Base-by-base conservation (phyloP, 1,140 invertebrate species). In the Diabrotica virgifera region DNA sequence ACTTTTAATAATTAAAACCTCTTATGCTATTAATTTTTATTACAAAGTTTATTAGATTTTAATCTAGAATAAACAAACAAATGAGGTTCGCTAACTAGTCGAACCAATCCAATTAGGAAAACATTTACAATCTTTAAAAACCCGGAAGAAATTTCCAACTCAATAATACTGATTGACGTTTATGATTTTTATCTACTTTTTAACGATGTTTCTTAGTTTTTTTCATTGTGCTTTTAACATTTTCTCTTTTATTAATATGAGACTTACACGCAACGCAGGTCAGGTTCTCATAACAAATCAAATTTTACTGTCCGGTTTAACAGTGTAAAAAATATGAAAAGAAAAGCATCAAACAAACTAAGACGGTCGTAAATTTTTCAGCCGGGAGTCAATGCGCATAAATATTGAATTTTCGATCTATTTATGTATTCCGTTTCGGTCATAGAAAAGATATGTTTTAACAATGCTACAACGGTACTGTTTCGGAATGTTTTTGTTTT, bases 241-340 rank as follows among this genome's bases (percentile, higher is more conserved):
- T 8, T 46, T 46, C n/a, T 46, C 8, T 46, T 46, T 8, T 46
- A 46, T 46, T 46, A n/a, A 46, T 46, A 8, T 10, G 8, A 8
- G n/a, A 5, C 40, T 10, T 10, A 46, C 40, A 46, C 40, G 40
- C 40, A 46, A 46, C 40, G 8, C 24, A 10, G 40, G 40, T 46
- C 40, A 46, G n/a, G 40, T 46, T 46, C 40, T 46, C 40, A 46
- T 46, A 46, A 10, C n/a, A 46, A 46, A 46, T 46, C 40, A 46
- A 46, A 46, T 46, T 46, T 46, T 46, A 46, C 40, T 46, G 40
- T 46, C 8, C n/a, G n/a, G 40, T 46, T 46, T 46, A 10, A 5
- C n/a, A 5, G 8, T 46, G 8, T 46, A 5, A 46, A 46, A 46
- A 46, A 46, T 46, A n/a, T 10, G 8, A n/a, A 46, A 46, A 46